Base-by-base conservation (phyloP, 2,888 invertebrate genomes). In the Sericinus montela region DNA sequence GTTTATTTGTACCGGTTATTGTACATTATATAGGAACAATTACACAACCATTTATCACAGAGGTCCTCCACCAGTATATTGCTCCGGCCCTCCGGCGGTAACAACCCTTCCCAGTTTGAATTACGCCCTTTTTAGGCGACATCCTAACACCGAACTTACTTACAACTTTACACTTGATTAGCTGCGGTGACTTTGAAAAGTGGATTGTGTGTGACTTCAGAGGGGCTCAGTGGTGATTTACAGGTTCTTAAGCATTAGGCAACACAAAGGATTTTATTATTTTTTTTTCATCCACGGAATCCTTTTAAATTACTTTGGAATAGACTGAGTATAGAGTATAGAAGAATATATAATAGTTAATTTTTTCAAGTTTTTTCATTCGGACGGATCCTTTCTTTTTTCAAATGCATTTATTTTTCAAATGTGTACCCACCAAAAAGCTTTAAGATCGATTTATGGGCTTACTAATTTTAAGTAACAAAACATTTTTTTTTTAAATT, bases 11-110 rank as follows among this genome's bases (percentile, higher is more conserved):
- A 55, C 67, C 61, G 72, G 73, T 72, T 76, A 76, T 75, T 74
- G 74, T 79, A 80, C 79, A 81, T 80, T 80, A 80, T 82, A 79
- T 80, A 77, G 80, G 78, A 80, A 79, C 80, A 84, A 84, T 84
- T 84, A 84, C 80, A 77, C 73, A 68, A 64, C 69, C 82, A 83
- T 83, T 82, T 79, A 82, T 84, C 83, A 84, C 69, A 57, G 67
- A 63, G 70, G 74, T 73, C 72, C 78, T 77, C 68, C 69, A 70
- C 67, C 77, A 72, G 74, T 80, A 74, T 76, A 79, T 77, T 73
- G 72, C 74, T 72, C 75, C 66, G 68, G 72, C 73, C 74, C 74
- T 72, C 65, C 62, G 66, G 72, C 65, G 70, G 69, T 63, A 64
- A 57, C 73, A 76, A 76, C 79, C 81, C 80, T 79, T 78, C 70